A percentile compares a stretch with the other conserved stretches of the same genome.
These are phyloP conservation scores for Hirtodrosophila alboralis DNA, from an alignment of 2,888 invertebrate species.

Conservation along the genomic window DNA sequence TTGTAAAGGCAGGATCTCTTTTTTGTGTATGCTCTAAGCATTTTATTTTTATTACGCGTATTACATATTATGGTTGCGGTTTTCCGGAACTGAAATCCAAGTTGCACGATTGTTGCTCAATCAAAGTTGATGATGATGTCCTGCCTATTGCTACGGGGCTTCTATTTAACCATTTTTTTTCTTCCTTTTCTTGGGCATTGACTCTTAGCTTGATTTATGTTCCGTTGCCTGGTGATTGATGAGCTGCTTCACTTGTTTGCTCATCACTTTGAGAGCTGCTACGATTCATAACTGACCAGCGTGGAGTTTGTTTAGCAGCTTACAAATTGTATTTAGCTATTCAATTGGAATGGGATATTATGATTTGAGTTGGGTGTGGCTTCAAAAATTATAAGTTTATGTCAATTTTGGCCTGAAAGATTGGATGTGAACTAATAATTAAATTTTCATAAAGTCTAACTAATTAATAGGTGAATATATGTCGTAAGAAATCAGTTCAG, in stretches of 20 bases:
- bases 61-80: slow-evolving; percentile 40
- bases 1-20: too few relatives aligned
- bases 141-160: slow-evolving; percentile 45
- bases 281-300: slow-evolving; percentile 31
- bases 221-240: slow-evolving; percentile 79
- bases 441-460: too few relatives aligned
- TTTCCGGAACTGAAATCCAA: slow-evolving; percentile 60
- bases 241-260: slow-evolving; percentile 52
- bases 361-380: neutral
- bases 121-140: slow-evolving; percentile 40
- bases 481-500: too few relatives aligned
- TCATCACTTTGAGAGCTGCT: slow-evolving; percentile 19
- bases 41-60: slow-evolving; percentile 57
- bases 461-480: too few relatives aligned
- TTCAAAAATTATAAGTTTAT: too few relatives aligned
- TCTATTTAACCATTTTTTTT: slow-evolving; percentile 3
- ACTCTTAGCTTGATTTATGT: slow-evolving; percentile 81
- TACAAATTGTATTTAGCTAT: slow-evolving; percentile 34
- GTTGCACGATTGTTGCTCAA: slow-evolving; percentile 65
- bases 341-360: neutral
- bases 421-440: too few relatives aligned
- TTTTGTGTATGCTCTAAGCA: slow-evolving; percentile 50
- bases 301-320: slow-evolving; percentile 44
- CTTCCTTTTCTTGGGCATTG: slow-evolving; percentile 16
- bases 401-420: too few relatives aligned